Evolutionary conservation across 1,140 invertebrate species (phyloP), one percentile per base, ranked within the genome.

Genomic region (Venturia canescens): DNA sequence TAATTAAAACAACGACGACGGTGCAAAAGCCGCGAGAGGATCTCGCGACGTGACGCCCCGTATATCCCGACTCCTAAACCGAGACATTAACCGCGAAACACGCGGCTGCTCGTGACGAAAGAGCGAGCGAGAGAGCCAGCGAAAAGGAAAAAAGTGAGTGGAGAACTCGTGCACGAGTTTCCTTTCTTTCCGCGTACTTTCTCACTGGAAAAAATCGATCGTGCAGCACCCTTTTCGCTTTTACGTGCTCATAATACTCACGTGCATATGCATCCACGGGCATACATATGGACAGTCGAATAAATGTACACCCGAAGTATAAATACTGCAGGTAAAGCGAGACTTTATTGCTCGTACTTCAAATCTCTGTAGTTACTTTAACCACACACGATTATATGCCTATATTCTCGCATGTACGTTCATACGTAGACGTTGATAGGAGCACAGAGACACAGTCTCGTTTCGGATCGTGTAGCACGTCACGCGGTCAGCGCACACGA

Each of bases 1-100:
- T 84, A 84, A 84, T 84, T 84, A 83, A 84, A 83, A 84, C 81
- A 60, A 80, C 60, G 23, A 26, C 23, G 60, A 63, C 60, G 60
- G 13, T 23, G 21, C 38, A 44, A 44, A 44, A 11, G 23, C 60
- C 34, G 53, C 74, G 29, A 76, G 53, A 29, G 48, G 18, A 48
- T 50, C 15, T 69, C 27, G 11, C 48, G 29, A 80, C 29, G 18
- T 38, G 63, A 63, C 27, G 57, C 44, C n/a, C 44, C n/a, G 57
- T 77, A 66, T 29, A 69, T 82, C 78, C 81, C 23, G 13, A 31
- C 27, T 31, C 53, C 63, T 34, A 48, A 72, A 70, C 18, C 74
- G 63, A 67, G 67, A 82, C 48, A 78, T 74, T 71, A 74, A 82
- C 67, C 69, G 70, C 75, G 38, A 70, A 50, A 63, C 80, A 71